Evolutionary conservation across 2,888 invertebrate species (phyloP), one percentile per base, ranked within the genome.

Genomic region (Capitulum mitella): DNA sequence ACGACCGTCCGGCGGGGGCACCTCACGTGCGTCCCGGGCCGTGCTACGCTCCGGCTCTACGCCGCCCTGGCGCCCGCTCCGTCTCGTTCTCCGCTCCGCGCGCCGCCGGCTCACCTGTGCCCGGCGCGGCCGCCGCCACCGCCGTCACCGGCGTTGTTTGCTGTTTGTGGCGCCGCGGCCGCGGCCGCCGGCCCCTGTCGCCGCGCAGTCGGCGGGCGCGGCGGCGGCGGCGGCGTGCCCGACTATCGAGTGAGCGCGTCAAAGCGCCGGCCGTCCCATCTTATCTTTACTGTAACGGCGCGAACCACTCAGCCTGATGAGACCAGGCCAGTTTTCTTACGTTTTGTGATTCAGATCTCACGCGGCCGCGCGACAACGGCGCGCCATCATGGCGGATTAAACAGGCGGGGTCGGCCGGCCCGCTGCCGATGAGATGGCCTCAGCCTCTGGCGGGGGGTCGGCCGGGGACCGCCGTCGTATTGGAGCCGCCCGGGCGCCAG

Each of bases 201-300:
- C n/a, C n/a, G n/a, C n/a, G 58, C 58, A 10, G 0, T 22, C 8
- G 6, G 8, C 8, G 29, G 29, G 6, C 58, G 6, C 58, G 58
- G n/a, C 58, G 58, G n/a, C 29, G n/a, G 58, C 29, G 29, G 58
- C 43, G 40, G 10, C 70, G 70, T 70, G 70, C 22, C 70, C 70
- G 70, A 70, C 70, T 70, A 70, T 70, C 70, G 70, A 70, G 70
- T 70, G 40, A 70, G 70, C 40, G 26, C 70, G 40, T 26, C 37
- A 70, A 37, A 70, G 40, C 70, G 70, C 70, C 22, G 37, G 70
- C 70, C 70, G 70, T 70, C 70, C 70, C 70, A 70, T 70, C 70
- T 70, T 70, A 70, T 70, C 70, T 70, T 70, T 70, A 70, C 70
- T 70, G 70, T 70, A 70, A 70, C 70, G 70, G 40, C 70, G 70